Conservation (phyloP, 2,888 invertebrate species). For the Oeneis ivallda region DNA sequence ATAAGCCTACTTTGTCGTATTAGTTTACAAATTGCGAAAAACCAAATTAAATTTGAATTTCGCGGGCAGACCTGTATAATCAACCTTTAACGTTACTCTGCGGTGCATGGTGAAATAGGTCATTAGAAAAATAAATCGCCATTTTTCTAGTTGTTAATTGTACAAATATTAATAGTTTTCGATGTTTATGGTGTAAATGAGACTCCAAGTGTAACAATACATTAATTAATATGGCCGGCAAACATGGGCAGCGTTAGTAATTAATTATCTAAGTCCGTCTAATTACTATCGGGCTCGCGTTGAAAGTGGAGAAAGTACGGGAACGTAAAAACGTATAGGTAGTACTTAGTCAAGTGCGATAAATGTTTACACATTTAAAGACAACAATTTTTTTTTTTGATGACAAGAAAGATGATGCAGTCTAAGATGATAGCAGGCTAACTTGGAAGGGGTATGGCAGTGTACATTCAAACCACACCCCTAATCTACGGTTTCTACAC, state of each 20-base stretch:
- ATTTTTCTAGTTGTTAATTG: constrained; percentile 18
- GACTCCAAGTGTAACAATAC: not conserved
- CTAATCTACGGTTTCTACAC: too few relatives aligned
- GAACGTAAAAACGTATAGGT: constrained; percentile 38
- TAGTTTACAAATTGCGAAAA: too few relatives aligned
- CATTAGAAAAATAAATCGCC: not conserved
- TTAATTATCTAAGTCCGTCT: constrained; percentile 54
- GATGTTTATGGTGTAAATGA: constrained; percentile 12
- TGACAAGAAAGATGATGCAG: too few relatives aligned
- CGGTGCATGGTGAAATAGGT: too few relatives aligned
- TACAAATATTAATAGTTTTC: not conserved
- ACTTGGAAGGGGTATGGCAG: too few relatives aligned
- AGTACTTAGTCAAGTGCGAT: not conserved
- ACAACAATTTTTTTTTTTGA: too few relatives aligned
- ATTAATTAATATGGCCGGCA: constrained; percentile 4
- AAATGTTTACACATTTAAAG: not conserved
- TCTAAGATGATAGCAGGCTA: too few relatives aligned
- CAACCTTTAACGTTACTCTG: too few relatives aligned
- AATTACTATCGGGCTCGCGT: constrained; percentile 51
- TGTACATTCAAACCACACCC: too few relatives aligned
- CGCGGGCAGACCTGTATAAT: too few relatives aligned
- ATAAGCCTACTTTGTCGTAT: too few relatives aligned
- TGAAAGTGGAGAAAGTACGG: constrained; percentile 65
- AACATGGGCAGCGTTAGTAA: constrained; percentile 34
- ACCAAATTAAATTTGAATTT: too few relatives aligned